Conservation (phyloP, 2,797 vertebrate species). For the Octomys mimax region DNA sequence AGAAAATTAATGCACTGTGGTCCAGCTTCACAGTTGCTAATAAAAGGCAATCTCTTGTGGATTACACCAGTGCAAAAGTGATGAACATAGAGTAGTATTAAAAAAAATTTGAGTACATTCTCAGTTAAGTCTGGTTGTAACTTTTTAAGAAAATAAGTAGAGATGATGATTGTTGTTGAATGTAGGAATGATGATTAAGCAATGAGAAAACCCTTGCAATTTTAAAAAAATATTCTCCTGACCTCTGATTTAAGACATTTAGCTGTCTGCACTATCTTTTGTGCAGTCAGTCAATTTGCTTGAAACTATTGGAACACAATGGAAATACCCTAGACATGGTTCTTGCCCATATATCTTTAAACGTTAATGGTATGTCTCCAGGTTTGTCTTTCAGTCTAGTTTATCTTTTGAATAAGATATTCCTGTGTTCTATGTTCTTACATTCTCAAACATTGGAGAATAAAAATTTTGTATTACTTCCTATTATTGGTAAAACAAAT, state of each 20-base stretch:
- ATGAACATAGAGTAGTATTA: neutral
- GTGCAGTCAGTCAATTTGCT: neutral
- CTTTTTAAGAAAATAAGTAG: slow-evolving; percentile 50
- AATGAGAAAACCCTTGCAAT: neutral
- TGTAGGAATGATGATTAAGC: neutral
- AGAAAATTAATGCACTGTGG: slow-evolving; percentile 66
- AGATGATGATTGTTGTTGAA: neutral
- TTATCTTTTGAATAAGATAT: neutral
- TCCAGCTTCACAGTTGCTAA: slow-evolving; percentile 58
- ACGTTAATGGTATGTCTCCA: neutral
- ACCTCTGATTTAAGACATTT: slow-evolving; percentile 3
- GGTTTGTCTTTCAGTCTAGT: neutral
- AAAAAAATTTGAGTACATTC: neutral
- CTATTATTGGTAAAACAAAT: neutral
- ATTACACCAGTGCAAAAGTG: slow-evolving; percentile 41
- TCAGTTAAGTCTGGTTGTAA: neutral
- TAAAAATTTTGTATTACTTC: neutral
- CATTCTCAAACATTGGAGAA: neutral
- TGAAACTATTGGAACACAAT: neutral
- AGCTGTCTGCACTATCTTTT: neutral
- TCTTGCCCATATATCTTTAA: neutral
- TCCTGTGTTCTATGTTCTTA: neutral
- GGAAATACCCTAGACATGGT: neutral
- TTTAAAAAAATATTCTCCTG: neutral
- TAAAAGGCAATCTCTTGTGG: slow-evolving; percentile 55